A percentile compares a stretch with the other conserved stretches of the same genome.
phyloP scores from a whole-genome alignment of 2,113 vertebrate genomes.

The Colaptes auratus region DNA sequence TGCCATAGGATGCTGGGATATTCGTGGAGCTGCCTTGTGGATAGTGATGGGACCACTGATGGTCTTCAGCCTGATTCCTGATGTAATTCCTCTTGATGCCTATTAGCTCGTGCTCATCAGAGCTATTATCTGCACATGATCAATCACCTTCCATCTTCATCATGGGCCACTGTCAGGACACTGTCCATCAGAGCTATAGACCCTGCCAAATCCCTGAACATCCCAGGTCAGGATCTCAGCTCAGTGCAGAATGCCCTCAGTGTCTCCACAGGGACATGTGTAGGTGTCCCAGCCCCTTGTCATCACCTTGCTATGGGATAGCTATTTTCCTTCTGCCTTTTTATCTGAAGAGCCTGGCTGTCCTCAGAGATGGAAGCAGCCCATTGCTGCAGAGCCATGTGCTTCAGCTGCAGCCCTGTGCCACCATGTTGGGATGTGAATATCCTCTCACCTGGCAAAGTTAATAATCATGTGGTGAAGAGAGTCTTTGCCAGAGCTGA shows the following conservation, averaged over 20 bases:
- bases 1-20: neutral
- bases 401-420: neutral
- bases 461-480: rapidly evolving
- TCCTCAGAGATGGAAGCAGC: neutral
- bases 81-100: neutral
- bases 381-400: neutral
- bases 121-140: neutral
- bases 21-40: neutral
- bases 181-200: neutral
- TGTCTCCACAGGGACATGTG: rapidly evolving
- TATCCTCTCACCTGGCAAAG: neutral
- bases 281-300: neutral
- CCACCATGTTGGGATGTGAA: rapidly evolving
- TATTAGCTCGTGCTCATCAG: neutral
- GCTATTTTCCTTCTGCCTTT: neutral
- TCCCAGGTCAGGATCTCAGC: neutral
- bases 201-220: neutral
- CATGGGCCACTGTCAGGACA: rapidly evolving
- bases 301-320: neutral
- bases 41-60: neutral
- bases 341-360: neutral
- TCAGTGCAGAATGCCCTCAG: rapidly evolving
- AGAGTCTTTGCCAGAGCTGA: neutral
- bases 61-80: neutral
- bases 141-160: neutral